Evolutionary conservation across 2,888 invertebrate genomes (phyloP).

Genomic region (Hydrotaea cyrtoneurina): DNA sequence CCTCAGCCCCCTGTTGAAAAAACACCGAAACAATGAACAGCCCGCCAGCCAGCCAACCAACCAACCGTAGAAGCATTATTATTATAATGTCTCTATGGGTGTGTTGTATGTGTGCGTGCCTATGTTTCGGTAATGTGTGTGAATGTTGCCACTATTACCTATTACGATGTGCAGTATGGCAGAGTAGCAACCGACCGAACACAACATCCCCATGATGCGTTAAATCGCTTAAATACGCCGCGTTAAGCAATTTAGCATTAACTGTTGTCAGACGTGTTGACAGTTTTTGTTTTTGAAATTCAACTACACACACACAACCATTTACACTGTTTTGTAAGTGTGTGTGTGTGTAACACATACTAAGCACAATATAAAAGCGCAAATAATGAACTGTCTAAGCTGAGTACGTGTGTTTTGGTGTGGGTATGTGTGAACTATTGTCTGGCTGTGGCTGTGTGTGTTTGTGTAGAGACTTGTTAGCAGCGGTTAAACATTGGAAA

Average conservation of each 20-base stretch:
- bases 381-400: neutral
- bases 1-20: neutral
- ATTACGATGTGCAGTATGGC: neutral
- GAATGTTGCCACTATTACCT: neutral
- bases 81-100: neutral
- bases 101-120: neutral
- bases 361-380: neutral
- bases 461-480: neutral
- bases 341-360: neutral
- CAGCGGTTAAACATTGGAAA: neutral
- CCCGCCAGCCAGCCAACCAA: neutral
- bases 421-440: neutral
- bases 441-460: neutral
- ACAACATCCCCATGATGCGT: conserved; percentile 74
- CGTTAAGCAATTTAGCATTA: conserved; percentile 63
- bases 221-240: conserved; percentile 77
- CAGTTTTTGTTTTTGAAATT: conserved; percentile 68
- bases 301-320: neutral
- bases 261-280: conserved; percentile 72
- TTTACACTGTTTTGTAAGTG: neutral
- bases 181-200: neutral
- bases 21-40: too few species aligned
- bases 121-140: neutral
- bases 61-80: neutral
- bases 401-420: neutral